These are phyloP conservation scores for Bufotes viridis DNA, from an alignment of 2,797 vertebrate genomes.

Conservation along the genomic window DNA sequence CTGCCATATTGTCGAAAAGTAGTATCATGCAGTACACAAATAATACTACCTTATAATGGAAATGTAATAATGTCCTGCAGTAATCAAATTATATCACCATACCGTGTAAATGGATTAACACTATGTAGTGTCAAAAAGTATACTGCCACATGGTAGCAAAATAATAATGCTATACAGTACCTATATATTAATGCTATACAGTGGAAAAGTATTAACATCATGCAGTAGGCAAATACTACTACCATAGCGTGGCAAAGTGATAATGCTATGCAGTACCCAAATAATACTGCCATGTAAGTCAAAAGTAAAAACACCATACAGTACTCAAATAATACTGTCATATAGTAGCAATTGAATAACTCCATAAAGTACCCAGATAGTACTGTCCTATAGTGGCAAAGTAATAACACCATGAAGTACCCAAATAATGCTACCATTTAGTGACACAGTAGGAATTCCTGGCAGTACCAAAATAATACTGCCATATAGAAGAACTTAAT, in stretches of 20 bases:
- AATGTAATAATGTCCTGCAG: not conserved
- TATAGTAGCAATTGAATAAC: not conserved
- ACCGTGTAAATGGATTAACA: not conserved
- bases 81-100: not conserved
- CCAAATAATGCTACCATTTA: too few relatives aligned
- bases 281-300: not conserved
- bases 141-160: not conserved
- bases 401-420: too few relatives aligned
- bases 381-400: too few relatives aligned
- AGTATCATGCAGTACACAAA: too few relatives aligned
- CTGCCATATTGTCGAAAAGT: too few relatives aligned
- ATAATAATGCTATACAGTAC: not conserved
- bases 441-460: too few relatives aligned
- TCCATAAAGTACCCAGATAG: too few relatives aligned
- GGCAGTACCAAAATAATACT: too few relatives aligned
- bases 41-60: not conserved
- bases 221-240: not conserved
- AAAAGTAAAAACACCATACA: not conserved
- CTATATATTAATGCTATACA: not conserved
- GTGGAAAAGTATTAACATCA: not conserved
- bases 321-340: not conserved
- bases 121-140: not conserved
- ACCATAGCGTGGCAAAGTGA: not conserved
- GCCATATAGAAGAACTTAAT: too few relatives aligned
- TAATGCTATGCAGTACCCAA: not conserved